Conservation (phyloP, 2,113 vertebrate species). For the Struthio camelus region DNA sequence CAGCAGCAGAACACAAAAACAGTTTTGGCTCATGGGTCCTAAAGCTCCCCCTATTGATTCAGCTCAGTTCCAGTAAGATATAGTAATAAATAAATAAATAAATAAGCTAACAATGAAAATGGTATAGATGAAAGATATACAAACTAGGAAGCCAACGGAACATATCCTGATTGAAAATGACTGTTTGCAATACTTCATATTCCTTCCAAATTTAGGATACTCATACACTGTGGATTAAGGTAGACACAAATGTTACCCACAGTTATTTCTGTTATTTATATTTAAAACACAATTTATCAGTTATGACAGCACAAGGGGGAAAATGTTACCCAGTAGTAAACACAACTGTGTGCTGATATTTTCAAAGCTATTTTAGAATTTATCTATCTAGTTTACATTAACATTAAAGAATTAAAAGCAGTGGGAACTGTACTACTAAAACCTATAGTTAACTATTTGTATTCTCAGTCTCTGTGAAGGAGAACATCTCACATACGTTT, state of each 20-base stretch:
- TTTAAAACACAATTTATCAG: background rate
- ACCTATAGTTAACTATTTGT: background rate
- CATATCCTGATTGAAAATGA: background rate
- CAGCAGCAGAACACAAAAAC: background rate
- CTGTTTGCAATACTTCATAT: background rate
- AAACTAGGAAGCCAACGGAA: background rate
- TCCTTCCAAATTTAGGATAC: background rate
- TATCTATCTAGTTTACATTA: background rate
- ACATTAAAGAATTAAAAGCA: background rate
- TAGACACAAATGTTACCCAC: background rate
- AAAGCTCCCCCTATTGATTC: constrained; percentile 29
- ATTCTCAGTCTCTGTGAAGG: background rate
- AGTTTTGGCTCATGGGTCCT: background rate
- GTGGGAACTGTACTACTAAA: background rate
- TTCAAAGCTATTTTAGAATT: background rate
- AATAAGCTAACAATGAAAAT: background rate
- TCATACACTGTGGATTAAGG: background rate
- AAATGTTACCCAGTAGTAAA: background rate
- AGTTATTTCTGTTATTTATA: background rate
- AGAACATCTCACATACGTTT: background rate
- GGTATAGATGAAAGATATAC: background rate
- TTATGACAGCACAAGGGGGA: background rate
- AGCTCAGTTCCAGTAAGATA: background rate
- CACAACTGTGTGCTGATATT: background rate
- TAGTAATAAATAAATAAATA: background rate